Conservation (phyloP, 2,888 invertebrate genomes). For the Resseliella maxima region DNA sequence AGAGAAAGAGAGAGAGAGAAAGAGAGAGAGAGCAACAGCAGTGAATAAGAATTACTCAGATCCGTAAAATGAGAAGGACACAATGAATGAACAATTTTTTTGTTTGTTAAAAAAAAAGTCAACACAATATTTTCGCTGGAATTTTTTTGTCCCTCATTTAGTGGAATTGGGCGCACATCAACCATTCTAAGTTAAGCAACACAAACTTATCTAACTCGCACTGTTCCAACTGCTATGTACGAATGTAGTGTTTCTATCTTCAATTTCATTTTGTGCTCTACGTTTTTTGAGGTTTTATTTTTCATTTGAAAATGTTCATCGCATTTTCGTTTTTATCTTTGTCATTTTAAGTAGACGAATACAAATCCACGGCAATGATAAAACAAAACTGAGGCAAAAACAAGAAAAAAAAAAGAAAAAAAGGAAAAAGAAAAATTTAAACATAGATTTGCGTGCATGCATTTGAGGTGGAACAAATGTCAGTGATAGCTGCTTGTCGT, state of each 20-base stretch:
- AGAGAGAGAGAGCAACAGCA: no score
- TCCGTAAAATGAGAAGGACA: no score
- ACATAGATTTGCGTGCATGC: background rate
- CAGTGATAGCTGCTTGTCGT: background rate
- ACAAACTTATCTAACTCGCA: background rate
- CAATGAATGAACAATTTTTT: no score
- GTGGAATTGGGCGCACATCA: slow-evolving; percentile 4
- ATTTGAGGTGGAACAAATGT: slow-evolving; percentile 21
- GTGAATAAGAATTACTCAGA: no score
- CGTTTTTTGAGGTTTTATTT: background rate
- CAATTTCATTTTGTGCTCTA: background rate
- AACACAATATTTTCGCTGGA: background rate
- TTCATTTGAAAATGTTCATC: background rate
- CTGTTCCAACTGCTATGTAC: background rate
- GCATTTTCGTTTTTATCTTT: background rate
- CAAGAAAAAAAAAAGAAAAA: no score
- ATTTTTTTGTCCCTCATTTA: background rate
- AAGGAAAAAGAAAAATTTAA: background rate
- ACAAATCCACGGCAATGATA: background rate
- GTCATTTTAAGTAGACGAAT: slow-evolving; percentile 15
- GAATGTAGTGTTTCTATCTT: background rate
- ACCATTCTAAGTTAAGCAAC: background rate
- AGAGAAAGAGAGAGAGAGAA: no score
- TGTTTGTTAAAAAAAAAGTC: background rate
- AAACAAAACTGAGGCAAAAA: no score